Evolutionary conservation across 2,888 invertebrate species (phyloP).

Genomic region (Sphaerophoria taeniata): DNA sequence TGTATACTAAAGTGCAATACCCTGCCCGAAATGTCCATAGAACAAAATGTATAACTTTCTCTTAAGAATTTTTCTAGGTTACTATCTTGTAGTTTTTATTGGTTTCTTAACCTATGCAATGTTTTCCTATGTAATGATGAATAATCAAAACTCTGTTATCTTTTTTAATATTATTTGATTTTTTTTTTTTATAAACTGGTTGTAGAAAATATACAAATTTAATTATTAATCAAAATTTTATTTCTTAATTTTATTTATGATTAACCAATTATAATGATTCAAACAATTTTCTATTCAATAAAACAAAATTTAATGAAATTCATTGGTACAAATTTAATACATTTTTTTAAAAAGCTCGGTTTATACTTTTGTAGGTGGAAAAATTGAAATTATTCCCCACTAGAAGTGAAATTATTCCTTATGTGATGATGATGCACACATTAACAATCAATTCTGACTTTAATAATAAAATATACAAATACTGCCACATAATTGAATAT

Average conservation of each 20-base stretch:
- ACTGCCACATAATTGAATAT: too few species aligned
- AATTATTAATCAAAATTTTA: constrained; percentile 7
- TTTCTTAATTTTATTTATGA: constrained; percentile 10
- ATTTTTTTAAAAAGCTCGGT: too few species aligned
- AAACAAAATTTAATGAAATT: too few species aligned
- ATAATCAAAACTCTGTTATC: constrained; percentile 17
- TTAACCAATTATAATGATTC: neutral
- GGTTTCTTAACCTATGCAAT: constrained; percentile 38
- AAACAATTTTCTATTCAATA: too few species aligned
- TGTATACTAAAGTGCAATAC: constrained; percentile 42
- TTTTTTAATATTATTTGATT: constrained; percentile 27
- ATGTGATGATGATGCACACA: too few species aligned
- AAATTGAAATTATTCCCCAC: too few species aligned
- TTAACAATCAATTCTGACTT: too few species aligned
- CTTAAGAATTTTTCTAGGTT: constrained; percentile 57
- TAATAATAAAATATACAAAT: too few species aligned
- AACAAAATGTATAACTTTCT: constrained; percentile 63
- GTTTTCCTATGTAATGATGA: constrained; percentile 15
- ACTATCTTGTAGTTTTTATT: constrained; percentile 34
- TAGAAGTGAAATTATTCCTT: too few species aligned
- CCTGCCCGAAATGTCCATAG: constrained; percentile 53
- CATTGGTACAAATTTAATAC: too few species aligned
- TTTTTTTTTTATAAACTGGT: constrained; percentile 58
- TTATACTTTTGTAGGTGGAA: too few species aligned
- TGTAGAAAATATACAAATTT: constrained; percentile 53